phyloP scores from a whole-genome alignment of 2,888 invertebrate genomes.

The Balanococcus diminutus region DNA sequence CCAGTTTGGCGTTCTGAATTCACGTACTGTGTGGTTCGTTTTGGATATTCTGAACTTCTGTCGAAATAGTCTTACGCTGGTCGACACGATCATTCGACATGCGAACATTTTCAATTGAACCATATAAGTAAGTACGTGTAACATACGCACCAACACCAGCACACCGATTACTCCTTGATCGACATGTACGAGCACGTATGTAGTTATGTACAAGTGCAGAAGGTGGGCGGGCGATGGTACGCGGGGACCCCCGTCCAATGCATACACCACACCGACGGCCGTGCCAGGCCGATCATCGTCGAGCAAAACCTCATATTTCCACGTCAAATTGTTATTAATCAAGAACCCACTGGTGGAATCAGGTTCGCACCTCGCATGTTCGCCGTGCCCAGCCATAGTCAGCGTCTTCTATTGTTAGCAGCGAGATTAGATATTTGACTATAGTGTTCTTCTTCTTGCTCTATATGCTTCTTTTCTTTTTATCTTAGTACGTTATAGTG shows the following conservation, averaged over 20 bases:
- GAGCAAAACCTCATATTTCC: constrained; percentile 48
- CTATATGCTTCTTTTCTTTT: constrained; percentile 33
- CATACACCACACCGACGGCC: background rate
- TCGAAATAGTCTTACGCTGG: background rate
- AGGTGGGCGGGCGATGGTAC: background rate
- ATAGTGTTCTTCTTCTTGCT: background rate
- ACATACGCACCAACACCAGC: background rate
- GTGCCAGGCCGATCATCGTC: background rate
- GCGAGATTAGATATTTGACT: constrained; percentile 46
- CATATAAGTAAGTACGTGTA: background rate
- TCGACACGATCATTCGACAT: constrained; percentile 17
- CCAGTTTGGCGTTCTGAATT: too few relatives aligned
- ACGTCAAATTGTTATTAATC: constrained; percentile 53
- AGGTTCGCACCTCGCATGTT: constrained; percentile 25
- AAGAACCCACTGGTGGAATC: constrained; percentile 42
- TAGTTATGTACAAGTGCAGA: background rate
- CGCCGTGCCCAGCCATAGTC: background rate
- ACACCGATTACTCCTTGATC: background rate
- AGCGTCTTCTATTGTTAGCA: constrained; percentile 21
- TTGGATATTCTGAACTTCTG: background rate
- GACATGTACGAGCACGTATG: background rate
- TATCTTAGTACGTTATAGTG: background rate
- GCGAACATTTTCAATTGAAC: constrained; percentile 25
- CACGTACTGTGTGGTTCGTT: background rate
- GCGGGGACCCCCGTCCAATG: background rate